Evolutionary conservation across 2,113 vertebrate genomes (phyloP), one percentile per base, ranked within the genome.

Genomic region (Peromyscus leucopus): DNA sequence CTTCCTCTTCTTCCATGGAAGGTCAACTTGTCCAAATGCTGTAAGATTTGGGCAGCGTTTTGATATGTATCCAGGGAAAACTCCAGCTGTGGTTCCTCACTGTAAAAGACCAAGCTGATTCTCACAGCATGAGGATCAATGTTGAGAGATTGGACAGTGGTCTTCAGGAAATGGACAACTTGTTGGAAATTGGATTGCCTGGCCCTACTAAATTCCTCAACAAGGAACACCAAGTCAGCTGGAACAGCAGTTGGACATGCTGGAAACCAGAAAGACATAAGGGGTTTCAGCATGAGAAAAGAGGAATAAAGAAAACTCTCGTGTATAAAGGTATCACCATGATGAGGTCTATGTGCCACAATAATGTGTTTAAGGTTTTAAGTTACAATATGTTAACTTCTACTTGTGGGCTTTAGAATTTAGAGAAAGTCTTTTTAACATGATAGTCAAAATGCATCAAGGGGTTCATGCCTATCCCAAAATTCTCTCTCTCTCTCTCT

Each of bases 211-310:
- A 99, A 99, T 57, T 99, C 98, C 42, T 99, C 99, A 71, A 99
- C 96, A 28, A 99, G 98, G 96, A 99, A 99, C 2, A 99, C 99
- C 7, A 99, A 96, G 96, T 99, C 99, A 0, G 99, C 99, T 19
- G 99, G 9, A 61, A 97, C 94, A 10, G 98, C 98, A 72, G 76
- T 96, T 67, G 55, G 98, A 94, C 99, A 99, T n/a, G 98, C 99
- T 99, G 98, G 67, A 89, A 96, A 96, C 36, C 82, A 98, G 96
- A 96, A 57, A 75, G 46, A 83, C 90, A 78, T 36, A 89, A 96
- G 16, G 65, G 61, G 5, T 89, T 65, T 94, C 51, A 96, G 74
- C 39, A 31, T 65, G 59, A 96, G 79, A 80, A 67, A 15, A 90
- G 10, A 89, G 9, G 51, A 22, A 63, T 67, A 67, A 85, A 85